These are phyloP conservation scores for Forbesichthys papilliferus DNA, from an alignment of 2,113 vertebrate genomes.

Conservation along the genomic window DNA sequence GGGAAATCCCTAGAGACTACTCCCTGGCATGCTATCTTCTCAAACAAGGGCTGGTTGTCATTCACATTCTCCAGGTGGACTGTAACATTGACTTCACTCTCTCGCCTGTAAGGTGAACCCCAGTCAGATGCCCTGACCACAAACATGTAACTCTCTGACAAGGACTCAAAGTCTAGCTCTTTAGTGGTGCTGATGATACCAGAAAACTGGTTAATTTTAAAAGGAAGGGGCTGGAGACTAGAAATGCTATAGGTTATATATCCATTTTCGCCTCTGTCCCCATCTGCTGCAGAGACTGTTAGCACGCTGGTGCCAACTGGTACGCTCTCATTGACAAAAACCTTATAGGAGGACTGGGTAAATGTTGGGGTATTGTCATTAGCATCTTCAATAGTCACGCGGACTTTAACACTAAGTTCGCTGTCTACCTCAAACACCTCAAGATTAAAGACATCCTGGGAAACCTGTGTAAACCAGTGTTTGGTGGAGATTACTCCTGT, in stretches of 20 bases:
- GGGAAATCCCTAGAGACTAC: slow-evolving; percentile 89
- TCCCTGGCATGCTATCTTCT: slow-evolving; percentile 92
- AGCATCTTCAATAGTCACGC: slow-evolving; percentile 84
- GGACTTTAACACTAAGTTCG: slow-evolving; percentile 81
- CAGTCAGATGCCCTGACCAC: slow-evolving; percentile 95
- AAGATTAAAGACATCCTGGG: slow-evolving; percentile 84
- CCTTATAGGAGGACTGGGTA: slow-evolving; percentile 82
- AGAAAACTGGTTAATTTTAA: slow-evolving; percentile 94
- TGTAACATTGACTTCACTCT: slow-evolving; percentile 93
- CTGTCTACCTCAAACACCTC: slow-evolving; percentile 80
- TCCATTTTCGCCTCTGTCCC: slow-evolving; percentile 92
- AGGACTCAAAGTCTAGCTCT: slow-evolving; percentile 93
- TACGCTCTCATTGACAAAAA: slow-evolving; percentile 90
- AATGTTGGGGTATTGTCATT: slow-evolving; percentile 93
- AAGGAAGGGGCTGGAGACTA: slow-evolving; percentile 85
- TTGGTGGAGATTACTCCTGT: slow-evolving; percentile 90
- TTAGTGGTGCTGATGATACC: slow-evolving; percentile 88
- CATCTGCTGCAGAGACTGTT: slow-evolving; percentile 85
- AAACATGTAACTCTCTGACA: slow-evolving; percentile 88
- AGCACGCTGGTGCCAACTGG: slow-evolving; percentile 83
- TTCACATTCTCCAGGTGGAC: slow-evolving; percentile 91
- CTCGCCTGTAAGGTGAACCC: slow-evolving; percentile 94
- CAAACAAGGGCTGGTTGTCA: slow-evolving; percentile 94
- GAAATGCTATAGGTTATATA: slow-evolving; percentile 97
- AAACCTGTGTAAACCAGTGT: slow-evolving; percentile 80